These are phyloP conservation scores for Ostrea denselamellosa DNA, from an alignment of 1,140 invertebrate species.

Conservation along the genomic window DNA sequence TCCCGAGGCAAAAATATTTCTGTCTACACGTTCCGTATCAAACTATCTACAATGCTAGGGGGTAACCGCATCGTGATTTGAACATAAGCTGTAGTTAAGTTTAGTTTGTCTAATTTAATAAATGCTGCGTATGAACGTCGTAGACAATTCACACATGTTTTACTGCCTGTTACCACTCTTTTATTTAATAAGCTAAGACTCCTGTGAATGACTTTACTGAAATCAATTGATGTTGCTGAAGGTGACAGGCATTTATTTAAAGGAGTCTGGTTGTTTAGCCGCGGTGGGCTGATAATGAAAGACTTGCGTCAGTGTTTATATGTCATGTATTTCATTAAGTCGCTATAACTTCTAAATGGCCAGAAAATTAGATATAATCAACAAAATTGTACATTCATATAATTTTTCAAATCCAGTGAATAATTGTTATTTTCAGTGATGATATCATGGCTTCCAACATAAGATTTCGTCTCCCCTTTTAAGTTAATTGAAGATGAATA, in stretches of 20 bases:
- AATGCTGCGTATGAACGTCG: not conserved
- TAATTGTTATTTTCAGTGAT: not conserved
- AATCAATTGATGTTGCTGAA: not conserved
- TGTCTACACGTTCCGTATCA: slow-evolving; percentile 29
- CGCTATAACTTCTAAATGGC: not conserved
- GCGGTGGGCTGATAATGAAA: not conserved
- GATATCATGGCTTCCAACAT: not conserved
- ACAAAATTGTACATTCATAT: not conserved
- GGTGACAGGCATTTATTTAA: not conserved
- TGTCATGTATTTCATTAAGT: slow-evolving; percentile 1
- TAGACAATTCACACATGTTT: not conserved
- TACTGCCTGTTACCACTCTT: not conserved
- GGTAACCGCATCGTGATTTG: slow-evolving; percentile 7
- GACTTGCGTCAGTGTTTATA: not conserved
- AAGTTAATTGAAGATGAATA: not conserved
- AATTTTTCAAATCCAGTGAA: not conserved
- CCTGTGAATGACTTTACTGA: not conserved
- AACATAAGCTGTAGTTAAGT: slow-evolving; percentile 34
- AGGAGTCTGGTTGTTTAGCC: not conserved
- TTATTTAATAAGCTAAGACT: not conserved
- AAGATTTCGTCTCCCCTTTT: not conserved
- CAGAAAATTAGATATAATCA: not conserved
- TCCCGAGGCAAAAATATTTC: slow-evolving; percentile 34
- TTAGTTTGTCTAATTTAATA: not conserved
- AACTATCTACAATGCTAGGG: not conserved